Base-by-base conservation (phyloP, 2,113 vertebrate genomes). In the Ursus arctos region DNA sequence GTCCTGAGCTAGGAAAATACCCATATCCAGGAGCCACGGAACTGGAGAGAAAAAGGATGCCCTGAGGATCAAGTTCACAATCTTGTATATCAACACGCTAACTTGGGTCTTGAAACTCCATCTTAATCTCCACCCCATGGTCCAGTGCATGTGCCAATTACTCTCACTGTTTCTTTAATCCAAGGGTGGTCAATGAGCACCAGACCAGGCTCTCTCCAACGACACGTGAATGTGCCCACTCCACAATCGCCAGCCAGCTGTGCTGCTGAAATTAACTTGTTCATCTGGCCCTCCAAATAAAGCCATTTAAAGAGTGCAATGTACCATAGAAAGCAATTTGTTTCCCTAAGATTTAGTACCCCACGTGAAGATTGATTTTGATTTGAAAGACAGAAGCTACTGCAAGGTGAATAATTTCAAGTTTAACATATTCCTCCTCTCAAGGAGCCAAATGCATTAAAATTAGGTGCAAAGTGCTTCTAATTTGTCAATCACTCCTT, bases 401-500 rank as follows among this genome's bases (percentile, higher is more conserved):
- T 91, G 87, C 90, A 98, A 98, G 98, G 98, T 98, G 98, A 98
- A 96, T 98, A 98, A 99, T 98, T 98, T 99, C 98, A 98, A 99
- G 98, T 98, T 98, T 98, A 98, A 98, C 97, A n/a, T 98, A 98
- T 98, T 98, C 98, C 97, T 98, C 94, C 97, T 98, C 96, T 97
- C 97, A 95, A 94, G 97, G 93, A 99, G 97, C 28, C 2, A 88
- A 99, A 98, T 98, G 88, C 97, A 98, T 98, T 98, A 98, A 99
- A 98, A 98, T 98, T 98, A 99, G 98, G 98, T 96, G 97, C 98
- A 99, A 98, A 99, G 98, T 99, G 98, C 98, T 98, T 96, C 98
- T 99, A 99, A 99, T 99, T 98, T 99, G 98, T 99, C 99, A 99
- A 71, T 99, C 99, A 99, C 96, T 98, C 94, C 97, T 98, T 1